Evolutionary conservation across 2,113 vertebrate genomes (phyloP), one percentile per base, ranked within the genome.

Genomic region (Furnarius figulus): DNA sequence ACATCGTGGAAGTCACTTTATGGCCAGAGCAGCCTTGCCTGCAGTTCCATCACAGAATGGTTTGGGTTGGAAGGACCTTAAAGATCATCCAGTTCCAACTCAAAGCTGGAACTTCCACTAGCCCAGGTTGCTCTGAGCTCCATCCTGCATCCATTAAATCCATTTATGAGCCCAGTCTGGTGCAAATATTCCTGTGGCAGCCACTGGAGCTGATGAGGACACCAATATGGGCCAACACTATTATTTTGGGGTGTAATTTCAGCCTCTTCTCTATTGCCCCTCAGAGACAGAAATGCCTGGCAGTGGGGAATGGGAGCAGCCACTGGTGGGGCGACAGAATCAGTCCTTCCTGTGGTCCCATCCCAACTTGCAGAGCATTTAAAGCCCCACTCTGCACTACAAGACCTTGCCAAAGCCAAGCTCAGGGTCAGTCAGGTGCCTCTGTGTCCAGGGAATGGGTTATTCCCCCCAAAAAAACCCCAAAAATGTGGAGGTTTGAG

Each of bases 1-100:
- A 4, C 9, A 1, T 27, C 12, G 3, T 20, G n/a, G 79, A 20
- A 67, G 44, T 35, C 13, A 22, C 2, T 0, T 0, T 17, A 7
- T 7, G 10, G 8, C 53, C 44, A 17, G 58, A 47, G 40, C 6
- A 24, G 11, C 11, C 35, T 47, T 75, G 27, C 20, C 28, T 12
- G 9, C 40, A 10, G 3, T 37, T 71, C 25, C 55, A 13, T 13
- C 42, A 12, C 3, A 28, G 33, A 30, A 14, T 30, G 18, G 28
- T 40, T 42, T 42, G 62, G 19, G 9, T 7, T 76, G 42, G 55
- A 47, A 13, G 1, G 23, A 73, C 16, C 17, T 55, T 8, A 19
- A 31, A 53, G 39, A n/a, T 42, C 39, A 27, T 33, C 71, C 37
- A 42, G 12, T 10, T 33, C 39, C 39, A 25, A 6, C 14, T 42